Percentiles rank a stretch among this genome's conserved stretches.
Evolutionary conservation across 2,113 vertebrate genomes (phyloP).

Genomic region (Propithecus coquereli): DNA sequence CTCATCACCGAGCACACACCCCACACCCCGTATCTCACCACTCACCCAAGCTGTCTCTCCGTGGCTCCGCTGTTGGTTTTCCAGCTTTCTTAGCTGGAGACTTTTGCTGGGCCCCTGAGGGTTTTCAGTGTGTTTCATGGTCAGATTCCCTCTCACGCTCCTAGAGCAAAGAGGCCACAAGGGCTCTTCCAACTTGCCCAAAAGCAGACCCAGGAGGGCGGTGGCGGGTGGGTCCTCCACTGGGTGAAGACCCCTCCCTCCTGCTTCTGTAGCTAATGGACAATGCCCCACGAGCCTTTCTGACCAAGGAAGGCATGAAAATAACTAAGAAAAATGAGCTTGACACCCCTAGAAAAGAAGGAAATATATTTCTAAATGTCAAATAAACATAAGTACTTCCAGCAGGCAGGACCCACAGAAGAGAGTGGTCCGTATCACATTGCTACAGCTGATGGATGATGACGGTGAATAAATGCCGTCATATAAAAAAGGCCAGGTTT

Average conservation of each 20-base stretch:
- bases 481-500: neutral
- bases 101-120: neutral
- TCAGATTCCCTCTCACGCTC: neutral
- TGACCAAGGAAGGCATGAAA: neutral
- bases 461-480: neutral
- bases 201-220: neutral
- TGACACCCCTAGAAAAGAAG: neutral
- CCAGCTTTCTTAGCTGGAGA: neutral
- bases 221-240: fast-evolving
- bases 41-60: neutral
- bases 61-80: neutral
- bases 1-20: neutral
- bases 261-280: neutral
- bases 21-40: neutral
- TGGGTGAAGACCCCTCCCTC: neutral
- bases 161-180: neutral
- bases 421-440: neutral
- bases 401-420: neutral
- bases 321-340: neutral
- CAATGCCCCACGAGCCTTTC: neutral
- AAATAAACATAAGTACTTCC: neutral
- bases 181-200: neutral
- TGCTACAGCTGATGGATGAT: neutral
- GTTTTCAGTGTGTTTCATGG: neutral
- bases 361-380: neutral